Base-by-base conservation (phyloP, 2,113 vertebrate species). In the Hemicordylus capensis region DNA sequence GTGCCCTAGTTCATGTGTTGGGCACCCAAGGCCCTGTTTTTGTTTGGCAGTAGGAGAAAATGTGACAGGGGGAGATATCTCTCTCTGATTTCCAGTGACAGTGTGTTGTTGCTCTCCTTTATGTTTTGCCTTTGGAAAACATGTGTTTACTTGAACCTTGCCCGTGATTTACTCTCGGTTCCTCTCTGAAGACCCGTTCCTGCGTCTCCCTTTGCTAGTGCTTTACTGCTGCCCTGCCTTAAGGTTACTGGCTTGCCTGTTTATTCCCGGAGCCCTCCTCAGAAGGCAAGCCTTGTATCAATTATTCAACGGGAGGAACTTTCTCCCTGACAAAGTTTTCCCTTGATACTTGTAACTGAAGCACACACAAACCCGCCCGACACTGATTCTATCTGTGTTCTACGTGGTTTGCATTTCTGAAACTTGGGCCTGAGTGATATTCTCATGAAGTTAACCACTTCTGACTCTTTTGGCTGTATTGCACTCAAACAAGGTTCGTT, bases 301-400 rank as follows among this genome's bases (percentile, higher is more conserved):
- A 81, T 90, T 92, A 90, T 89, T 89, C 77, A 87, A 44, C 82
- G 28, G 58, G 0, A 67, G 78, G 64, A 74, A 72, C 69, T 78
- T 84, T 81, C 63, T 87, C n/a, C 59, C 26, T 86, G 67, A 81
- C 4, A 72, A 80, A 88, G 6, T 28, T 90, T 90, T 74, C 39
- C 31, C 64, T 78, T 88, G 64, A 22, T 83, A 48, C 28, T 28
- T 81, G 79, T 58, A 80, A 61, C 51, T 44, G 22, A 74, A 69
- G 80, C 56, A 4, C 44, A 80, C 31, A 66, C 63, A 66, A 20
- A 76, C 17, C 4, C 72, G 14, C 19, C 26, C 56, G 6, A 1
- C 0, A 22, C 12, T 73, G 66, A 81, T 84, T 88, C 15, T 79
- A 76, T 48, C 1, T 77, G 39, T 0, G 1, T 85, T 83, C 82